Evolutionary conservation across 2,888 invertebrate genomes (phyloP).

Genomic region (Sphinx pinastri): DNA sequence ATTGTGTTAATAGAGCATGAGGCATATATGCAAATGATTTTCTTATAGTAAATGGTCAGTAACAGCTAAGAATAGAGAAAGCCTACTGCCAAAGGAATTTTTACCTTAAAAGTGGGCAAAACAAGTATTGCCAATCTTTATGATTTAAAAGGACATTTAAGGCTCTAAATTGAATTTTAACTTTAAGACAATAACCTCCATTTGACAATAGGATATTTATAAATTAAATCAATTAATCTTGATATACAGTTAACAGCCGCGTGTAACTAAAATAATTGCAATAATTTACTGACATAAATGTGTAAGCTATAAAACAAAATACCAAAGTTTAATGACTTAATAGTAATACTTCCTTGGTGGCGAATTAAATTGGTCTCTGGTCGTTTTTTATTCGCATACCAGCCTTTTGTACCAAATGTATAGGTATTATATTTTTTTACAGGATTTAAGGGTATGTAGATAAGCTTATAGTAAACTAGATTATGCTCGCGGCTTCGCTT

Average conservation of each 20-base stretch:
- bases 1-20: too few relatives aligned
- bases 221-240: slow-evolving; percentile 6
- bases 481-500: too few relatives aligned
- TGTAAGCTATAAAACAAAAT: slow-evolving; percentile 14
- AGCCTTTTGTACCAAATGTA: neutral
- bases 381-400: slow-evolving; percentile 10
- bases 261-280: slow-evolving; percentile 18
- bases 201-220: slow-evolving; percentile 6
- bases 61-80: too few relatives aligned
- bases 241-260: neutral
- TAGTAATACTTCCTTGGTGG: slow-evolving; percentile 21
- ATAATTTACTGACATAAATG: slow-evolving; percentile 10
- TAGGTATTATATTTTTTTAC: neutral
- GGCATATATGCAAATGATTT: too few relatives aligned
- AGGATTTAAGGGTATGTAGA: neutral
- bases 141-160: too few relatives aligned
- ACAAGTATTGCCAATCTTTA: too few relatives aligned
- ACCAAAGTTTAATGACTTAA: slow-evolving; percentile 23
- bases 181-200: neutral
- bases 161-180: too few relatives aligned
- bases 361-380: slow-evolving; percentile 1
- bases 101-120: too few relatives aligned
- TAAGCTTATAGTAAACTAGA: too few relatives aligned
- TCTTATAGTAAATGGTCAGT: too few relatives aligned
- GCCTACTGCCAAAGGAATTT: too few relatives aligned